Evolutionary conservation across 2,113 vertebrate genomes (phyloP), one percentile per base, ranked within the genome.

Genomic region (Neolamprologus falcicula): DNA sequence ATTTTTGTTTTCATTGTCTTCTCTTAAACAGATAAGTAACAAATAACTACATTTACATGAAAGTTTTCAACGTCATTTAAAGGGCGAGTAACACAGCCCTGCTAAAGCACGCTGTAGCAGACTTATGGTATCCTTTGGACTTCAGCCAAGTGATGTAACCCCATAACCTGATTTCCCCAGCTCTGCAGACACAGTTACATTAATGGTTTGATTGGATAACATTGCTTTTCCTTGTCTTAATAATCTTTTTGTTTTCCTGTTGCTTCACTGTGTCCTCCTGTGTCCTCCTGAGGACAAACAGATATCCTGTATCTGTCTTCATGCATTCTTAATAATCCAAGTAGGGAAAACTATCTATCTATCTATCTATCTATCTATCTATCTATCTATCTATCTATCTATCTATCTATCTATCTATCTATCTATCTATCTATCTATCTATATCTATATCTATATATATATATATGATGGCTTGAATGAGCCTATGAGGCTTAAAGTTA

Each of bases 71-170:
- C 1, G 9, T 50, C n/a, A 9, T 53, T 54, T 9, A 6, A 40
- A 14, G 53, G 63, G 55, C 2, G 10, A 68, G 50, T 14, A 7
- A 53, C 6, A 45, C 9, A 14, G 31, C 4, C 33, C 55, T 54
- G 28, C 37, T 83, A 28, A 45, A 83, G 47, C 17, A 13, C 1
- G 24, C 68, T 35, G 24, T 35, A 33, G 76, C 19, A 86, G 55
- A 37, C 52, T 37, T 37, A 40, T 14, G 40, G 63, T 45, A 66
- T 83, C 80, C 83, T 83, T 9, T 90, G 86, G 84, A 28, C 24
- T 53, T 66, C 45, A 42, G 61, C 57, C 83, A 63, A 54, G 28
- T 88, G 83, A 92, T 92, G 88, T 87, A 92, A 93, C 80, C 50
- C 50, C 4, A 47, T 87, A 90, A 91, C 85, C 88, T 16, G 89